phyloP scores from a whole-genome alignment of 2,797 vertebrate genomes.

The Halcyon leucocephala region DNA sequence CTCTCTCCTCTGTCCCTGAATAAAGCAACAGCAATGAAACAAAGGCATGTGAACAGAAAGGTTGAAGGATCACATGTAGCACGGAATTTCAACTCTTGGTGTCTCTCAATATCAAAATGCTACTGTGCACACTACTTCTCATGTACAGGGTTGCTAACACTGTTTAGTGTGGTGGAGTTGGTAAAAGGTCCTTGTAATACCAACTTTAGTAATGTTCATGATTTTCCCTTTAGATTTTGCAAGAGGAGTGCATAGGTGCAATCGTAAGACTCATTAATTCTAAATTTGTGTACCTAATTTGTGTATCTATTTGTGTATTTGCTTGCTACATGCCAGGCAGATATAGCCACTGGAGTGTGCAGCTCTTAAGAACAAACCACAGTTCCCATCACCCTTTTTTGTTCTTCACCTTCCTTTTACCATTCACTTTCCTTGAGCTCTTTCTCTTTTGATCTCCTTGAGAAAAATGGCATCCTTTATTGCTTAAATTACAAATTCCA shows the following conservation, averaged over 20 bases:
- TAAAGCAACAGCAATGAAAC: neutral
- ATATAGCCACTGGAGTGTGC: neutral
- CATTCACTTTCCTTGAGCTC: neutral
- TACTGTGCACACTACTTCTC: neutral
- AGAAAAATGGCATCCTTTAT: slow-evolving; percentile 47
- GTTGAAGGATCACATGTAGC: neutral
- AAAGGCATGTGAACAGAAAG: neutral
- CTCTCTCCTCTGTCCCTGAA: neutral
- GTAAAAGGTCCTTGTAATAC: neutral
- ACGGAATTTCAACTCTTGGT: neutral
- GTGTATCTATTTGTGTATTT: neutral
- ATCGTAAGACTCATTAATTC: neutral
- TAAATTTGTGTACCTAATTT: neutral
- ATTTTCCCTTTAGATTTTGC: neutral
- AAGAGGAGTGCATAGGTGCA: neutral
- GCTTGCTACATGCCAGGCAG: neutral
- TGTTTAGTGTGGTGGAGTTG: neutral
- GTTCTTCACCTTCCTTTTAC: neutral
- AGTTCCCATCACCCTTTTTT: neutral
- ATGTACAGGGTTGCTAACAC: neutral
- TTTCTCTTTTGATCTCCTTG: slow-evolving; percentile 24
- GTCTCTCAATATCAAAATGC: neutral
- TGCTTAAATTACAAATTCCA: slow-evolving; percentile 70
- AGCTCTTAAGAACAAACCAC: neutral
- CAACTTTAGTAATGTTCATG: neutral